Conservation (phyloP, 2,797 vertebrate genomes). For the Epinephelus awoara region DNA sequence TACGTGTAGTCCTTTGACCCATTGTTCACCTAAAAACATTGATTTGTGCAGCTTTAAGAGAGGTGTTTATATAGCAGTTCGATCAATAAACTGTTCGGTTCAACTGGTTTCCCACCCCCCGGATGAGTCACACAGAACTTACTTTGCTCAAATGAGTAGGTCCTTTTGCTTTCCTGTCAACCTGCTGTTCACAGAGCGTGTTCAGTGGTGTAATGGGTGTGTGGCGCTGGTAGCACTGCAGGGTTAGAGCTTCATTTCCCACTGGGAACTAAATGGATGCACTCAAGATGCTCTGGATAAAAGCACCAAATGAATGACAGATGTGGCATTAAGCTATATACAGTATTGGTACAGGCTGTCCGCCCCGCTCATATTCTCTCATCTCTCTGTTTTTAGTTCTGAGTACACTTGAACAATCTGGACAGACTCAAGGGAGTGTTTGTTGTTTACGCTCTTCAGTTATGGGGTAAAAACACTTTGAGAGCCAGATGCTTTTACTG, state of each 20-base stretch:
- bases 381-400: constrained; percentile 44
- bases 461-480: constrained; percentile 41
- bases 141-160: constrained; percentile 27
- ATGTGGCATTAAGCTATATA: constrained; percentile 50
- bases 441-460: constrained; percentile 35
- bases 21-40: neutral
- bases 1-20: neutral
- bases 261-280: constrained; percentile 65
- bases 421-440: constrained; percentile 31
- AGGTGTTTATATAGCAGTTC: constrained; percentile 1
- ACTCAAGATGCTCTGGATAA: constrained; percentile 67
- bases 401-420: constrained; percentile 59
- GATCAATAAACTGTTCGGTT: constrained; percentile 22
- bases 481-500: constrained; percentile 38
- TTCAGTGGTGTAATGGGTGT: constrained; percentile 43
- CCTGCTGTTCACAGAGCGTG: constrained; percentile 28
- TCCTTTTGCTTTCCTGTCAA: constrained; percentile 10
- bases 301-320: constrained; percentile 64
- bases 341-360: constrained; percentile 26
- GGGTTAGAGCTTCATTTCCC: constrained; percentile 54
- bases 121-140: constrained; percentile 15
- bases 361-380: constrained; percentile 16
- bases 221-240: constrained; percentile 13
- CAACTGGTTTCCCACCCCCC: constrained; percentile 1
- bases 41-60: neutral